phyloP scores from a whole-genome alignment of 2,113 vertebrate genomes.

The Eclectus roratus region DNA sequence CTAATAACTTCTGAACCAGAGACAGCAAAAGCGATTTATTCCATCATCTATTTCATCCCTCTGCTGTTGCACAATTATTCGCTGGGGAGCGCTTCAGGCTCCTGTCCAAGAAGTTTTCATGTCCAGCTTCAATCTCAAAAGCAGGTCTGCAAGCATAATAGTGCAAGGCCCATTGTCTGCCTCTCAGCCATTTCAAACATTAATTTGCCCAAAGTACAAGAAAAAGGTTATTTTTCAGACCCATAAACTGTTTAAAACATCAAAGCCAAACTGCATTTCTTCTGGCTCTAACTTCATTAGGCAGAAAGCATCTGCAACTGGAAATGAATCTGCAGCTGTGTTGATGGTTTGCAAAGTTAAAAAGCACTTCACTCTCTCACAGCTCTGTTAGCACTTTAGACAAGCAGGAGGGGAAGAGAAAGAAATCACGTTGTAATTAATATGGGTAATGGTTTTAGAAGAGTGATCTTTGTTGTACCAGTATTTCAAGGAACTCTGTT shows the following conservation, averaged over 20 bases:
- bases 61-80: slow-evolving; percentile 49
- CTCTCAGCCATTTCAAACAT: slow-evolving; percentile 58
- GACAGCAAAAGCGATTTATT: slow-evolving; percentile 19
- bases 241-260: slow-evolving; percentile 19
- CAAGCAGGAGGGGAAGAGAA: background rate
- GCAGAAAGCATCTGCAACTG: slow-evolving; percentile 45
- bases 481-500: background rate
- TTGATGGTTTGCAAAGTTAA: slow-evolving; percentile 43
- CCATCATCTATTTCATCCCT: slow-evolving; percentile 29
- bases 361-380: background rate
- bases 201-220: slow-evolving; percentile 53
- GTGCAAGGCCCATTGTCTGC: slow-evolving; percentile 29
- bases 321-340: slow-evolving; percentile 61
- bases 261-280: slow-evolving; percentile 50
- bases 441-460: background rate
- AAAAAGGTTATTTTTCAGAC: background rate
- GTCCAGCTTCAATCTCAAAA: slow-evolving; percentile 13
- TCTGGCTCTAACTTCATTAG: slow-evolving; percentile 44
- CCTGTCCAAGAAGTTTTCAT: slow-evolving; percentile 14
- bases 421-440: background rate
- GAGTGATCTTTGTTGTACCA: background rate
- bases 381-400: background rate
- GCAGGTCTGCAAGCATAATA: background rate
- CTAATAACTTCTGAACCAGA: background rate
- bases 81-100: background rate